Base-by-base conservation (phyloP, 2,113 vertebrate genomes). In the Syngnathus floridae region DNA sequence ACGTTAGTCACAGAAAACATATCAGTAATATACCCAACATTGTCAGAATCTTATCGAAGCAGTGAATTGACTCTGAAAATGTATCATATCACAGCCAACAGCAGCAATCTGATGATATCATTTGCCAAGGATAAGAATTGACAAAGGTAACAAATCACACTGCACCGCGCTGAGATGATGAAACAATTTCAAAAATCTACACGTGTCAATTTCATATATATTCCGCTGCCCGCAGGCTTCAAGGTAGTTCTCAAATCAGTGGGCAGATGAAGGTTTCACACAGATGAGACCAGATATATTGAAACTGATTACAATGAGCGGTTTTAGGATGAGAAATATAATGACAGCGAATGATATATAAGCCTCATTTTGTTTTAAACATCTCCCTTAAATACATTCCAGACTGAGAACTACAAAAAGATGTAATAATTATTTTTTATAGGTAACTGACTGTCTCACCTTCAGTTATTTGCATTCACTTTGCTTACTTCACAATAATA, bases 51-150 rank as follows among this genome's bases (percentile, higher is more conserved):
- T 1, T 58, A 13, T 58, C 54, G n/a, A 60, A 16, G 17, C 11
- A 61, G 70, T 61, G 36, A 48, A 62, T 52, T 51, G 62, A 70
- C 52, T 65, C 79, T 75, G 49, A 22, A 35, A 64, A 64, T 73
- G 68, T 76, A 80, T 36, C 63, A 66, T 54, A 78, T 77, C 31
- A 36, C 22, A 40, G 36, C 72, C 46, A 48, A 59, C 21, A 52
- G 58, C 72, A 57, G 45, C 37, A 17, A 49, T 66, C 70, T 76
- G 67, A 76, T 72, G 75, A 69, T 68, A 71, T 81, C 72, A 75
- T 79, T 72, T 62, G 14, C 38, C 26, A 35, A 56, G 62, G 64
- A 71, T 58, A 31, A 56, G 58, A n/a, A 40, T 66, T 66, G 49
- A 76, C 13, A 16, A 36, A 67, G 55, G 76, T 77, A 72, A 74